Percentiles rank a stretch among this genome's conserved stretches.
Evolutionary conservation across 2,113 vertebrate species (phyloP).

Genomic region (Egretta garzetta): DNA sequence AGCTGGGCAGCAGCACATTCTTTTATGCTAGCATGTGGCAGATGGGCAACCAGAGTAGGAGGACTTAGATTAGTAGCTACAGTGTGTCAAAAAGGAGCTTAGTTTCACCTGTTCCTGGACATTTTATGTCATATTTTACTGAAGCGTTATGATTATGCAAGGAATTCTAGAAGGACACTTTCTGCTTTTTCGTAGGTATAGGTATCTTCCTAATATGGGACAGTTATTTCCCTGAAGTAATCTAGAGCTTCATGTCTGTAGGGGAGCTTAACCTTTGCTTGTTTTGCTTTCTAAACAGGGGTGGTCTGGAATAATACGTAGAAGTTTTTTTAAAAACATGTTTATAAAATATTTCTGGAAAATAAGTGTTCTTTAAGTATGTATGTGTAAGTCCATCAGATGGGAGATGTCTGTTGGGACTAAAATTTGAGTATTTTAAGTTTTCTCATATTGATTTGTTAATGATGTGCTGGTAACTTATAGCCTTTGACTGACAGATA

Average conservation of each 20-base stretch:
- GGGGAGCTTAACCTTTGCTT: not conserved
- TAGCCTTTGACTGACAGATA: not conserved
- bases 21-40: not conserved
- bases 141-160: not conserved
- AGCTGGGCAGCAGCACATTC: not conserved
- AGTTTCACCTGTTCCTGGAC: not conserved
- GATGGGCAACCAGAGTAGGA: not conserved
- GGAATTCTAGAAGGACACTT: not conserved
- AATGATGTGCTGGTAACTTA: not conserved
- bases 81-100: not conserved
- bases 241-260: not conserved
- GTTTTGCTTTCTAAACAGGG: not conserved
- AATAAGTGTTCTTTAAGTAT: not conserved
- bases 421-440: not conserved
- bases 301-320: not conserved
- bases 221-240: not conserved
- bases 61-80: not conserved
- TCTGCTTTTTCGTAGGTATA: rapidly evolving
- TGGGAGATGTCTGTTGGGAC: not conserved
- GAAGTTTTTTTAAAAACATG: not conserved
- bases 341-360: not conserved
- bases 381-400: not conserved
- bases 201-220: not conserved
- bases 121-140: not conserved
- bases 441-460: not conserved